Evolutionary conservation across 2,797 vertebrate genomes (phyloP).

Genomic region (Coregonus ussuriensis): DNA sequence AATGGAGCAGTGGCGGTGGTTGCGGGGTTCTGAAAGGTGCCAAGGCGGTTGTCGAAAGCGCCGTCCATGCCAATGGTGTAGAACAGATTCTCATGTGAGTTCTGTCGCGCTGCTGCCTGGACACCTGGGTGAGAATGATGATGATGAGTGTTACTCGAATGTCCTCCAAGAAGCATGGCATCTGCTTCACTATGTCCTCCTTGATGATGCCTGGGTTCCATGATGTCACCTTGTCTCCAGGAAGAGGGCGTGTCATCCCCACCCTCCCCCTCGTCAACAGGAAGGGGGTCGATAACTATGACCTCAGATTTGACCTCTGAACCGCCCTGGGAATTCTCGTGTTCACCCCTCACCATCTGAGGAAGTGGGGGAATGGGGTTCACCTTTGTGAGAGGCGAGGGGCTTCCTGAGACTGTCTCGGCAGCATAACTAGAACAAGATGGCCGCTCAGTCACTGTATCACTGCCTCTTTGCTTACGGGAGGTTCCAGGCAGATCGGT

Average conservation of each 20-base stretch:
- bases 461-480: background rate
- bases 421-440: constrained; percentile 37
- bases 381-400: background rate
- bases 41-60: background rate
- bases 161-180: background rate
- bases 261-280: background rate
- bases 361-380: background rate
- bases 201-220: background rate
- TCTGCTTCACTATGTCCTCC: background rate
- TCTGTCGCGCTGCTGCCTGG: constrained; percentile 12
- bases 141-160: background rate
- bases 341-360: background rate
- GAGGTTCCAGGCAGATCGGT: constrained; percentile 3
- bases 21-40: constrained; percentile 8
- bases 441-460: constrained; percentile 28
- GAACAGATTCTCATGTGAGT: constrained; percentile 10
- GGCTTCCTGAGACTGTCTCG: constrained; percentile 5
- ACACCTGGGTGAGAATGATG: constrained; percentile 18
- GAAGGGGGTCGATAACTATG: constrained; percentile 4
- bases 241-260: background rate
- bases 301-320: constrained; percentile 7
- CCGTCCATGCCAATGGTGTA: background rate
- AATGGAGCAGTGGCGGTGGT: background rate
- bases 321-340: background rate
- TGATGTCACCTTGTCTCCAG: background rate